Evolutionary conservation across 2,113 vertebrate genomes (phyloP).

Genomic region (Alosa alosa): DNA sequence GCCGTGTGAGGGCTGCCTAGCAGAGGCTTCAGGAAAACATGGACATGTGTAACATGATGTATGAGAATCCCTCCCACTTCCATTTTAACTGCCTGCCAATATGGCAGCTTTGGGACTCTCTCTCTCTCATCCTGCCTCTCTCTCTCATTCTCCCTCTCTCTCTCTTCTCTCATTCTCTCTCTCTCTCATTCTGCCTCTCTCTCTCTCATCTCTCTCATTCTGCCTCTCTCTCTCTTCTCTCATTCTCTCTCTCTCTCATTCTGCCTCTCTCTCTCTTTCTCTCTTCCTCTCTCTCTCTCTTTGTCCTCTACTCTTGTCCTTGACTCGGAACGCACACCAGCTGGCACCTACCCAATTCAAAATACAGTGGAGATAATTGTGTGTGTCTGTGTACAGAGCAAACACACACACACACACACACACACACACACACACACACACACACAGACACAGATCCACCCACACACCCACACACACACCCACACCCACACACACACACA

Average conservation of each 20-base stretch:
- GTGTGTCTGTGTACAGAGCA: slow-evolving; percentile 18
- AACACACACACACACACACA: background rate
- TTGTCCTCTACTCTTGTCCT: slow-evolving; percentile 75
- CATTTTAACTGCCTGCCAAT: slow-evolving; percentile 13
- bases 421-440: background rate
- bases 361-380: slow-evolving; percentile 40
- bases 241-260: slow-evolving; percentile 23
- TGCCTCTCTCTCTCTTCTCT: slow-evolving; percentile 12
- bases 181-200: slow-evolving; percentile 51
- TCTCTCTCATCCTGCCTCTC: background rate
- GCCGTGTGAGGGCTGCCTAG: background rate
- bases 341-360: slow-evolving; percentile 76
- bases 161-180: slow-evolving; percentile 44
- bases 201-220: background rate
- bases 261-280: background rate
- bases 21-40: background rate
- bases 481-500: background rate
- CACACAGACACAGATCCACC: background rate
- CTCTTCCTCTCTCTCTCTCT: slow-evolving; percentile 58
- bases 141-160: slow-evolving; percentile 21
- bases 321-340: slow-evolving; percentile 74
- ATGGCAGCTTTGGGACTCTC: slow-evolving; percentile 7
- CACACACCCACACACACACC: background rate
- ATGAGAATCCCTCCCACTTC: slow-evolving; percentile 9
- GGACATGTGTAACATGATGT: slow-evolving; percentile 8